Conservation (phyloP, 1,140 invertebrate genomes). For the Drosophila lacteicornis region DNA sequence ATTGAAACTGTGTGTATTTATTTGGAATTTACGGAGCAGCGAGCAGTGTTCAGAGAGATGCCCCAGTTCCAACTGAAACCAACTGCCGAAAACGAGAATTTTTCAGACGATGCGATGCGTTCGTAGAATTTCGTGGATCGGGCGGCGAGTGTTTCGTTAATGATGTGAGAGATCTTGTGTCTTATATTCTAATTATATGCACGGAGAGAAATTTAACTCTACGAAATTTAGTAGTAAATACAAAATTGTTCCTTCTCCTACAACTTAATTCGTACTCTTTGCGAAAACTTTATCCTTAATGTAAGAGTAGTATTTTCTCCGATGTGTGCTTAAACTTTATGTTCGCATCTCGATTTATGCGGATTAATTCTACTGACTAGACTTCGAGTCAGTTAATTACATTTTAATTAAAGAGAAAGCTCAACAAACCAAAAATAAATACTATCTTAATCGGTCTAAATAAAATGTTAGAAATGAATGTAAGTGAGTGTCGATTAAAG, state of each 20-base stretch:
- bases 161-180: slow-evolving; percentile 16
- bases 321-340: too few relatives aligned
- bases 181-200: slow-evolving; percentile 11
- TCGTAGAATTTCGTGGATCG: slow-evolving; percentile 29
- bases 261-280: too few relatives aligned
- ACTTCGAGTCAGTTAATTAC: too few relatives aligned
- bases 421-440: too few relatives aligned
- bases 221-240: too few relatives aligned
- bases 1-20: neutral
- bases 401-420: too few relatives aligned
- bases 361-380: too few relatives aligned
- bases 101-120: slow-evolving; percentile 66
- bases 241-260: too few relatives aligned
- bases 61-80: slow-evolving; percentile 65
- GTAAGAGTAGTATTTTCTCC: too few relatives aligned
- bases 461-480: neutral
- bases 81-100: slow-evolving; percentile 65
- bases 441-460: neutral
- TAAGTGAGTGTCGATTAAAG: too few relatives aligned
- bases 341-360: too few relatives aligned
- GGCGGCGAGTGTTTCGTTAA: slow-evolving; percentile 56
- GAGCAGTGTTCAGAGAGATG: slow-evolving; percentile 49
- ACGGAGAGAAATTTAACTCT: neutral
- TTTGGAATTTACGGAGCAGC: slow-evolving; percentile 12
- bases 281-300: too few relatives aligned